A percentile compares a stretch with the other conserved stretches of the same genome.
phyloP scores from a whole-genome alignment of 2,113 vertebrate species.

The Elgaria multicarinata region DNA sequence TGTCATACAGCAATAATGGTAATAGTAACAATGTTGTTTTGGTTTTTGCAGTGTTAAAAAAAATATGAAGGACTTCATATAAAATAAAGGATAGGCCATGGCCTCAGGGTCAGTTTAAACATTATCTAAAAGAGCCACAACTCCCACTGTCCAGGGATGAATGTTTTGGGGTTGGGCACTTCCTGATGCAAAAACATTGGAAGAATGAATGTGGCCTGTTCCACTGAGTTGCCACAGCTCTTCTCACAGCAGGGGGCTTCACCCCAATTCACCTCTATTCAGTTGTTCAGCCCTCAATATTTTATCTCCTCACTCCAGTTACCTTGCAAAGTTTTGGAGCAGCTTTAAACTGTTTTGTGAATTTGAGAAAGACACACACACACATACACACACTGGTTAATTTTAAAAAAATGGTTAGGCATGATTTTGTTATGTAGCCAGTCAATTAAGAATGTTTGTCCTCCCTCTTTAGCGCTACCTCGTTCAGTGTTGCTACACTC shows the following conservation, averaged over 20 bases:
- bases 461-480: conserved; percentile 30
- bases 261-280: not conserved
- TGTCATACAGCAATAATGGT: not conserved
- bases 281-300: conserved; percentile 22
- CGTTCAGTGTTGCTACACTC: conserved; percentile 13
- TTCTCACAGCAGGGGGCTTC: not conserved
- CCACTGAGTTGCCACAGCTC: not conserved
- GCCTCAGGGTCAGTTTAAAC: not conserved
- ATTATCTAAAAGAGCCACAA: not conserved
- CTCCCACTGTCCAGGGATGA: not conserved
- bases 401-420: conserved; percentile 15
- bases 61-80: not conserved
- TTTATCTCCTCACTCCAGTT: conserved; percentile 16
- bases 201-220: too few relatives aligned
- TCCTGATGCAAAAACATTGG: not conserved
- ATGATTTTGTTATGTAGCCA: not conserved
- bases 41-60: not conserved
- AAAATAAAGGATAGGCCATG: not conserved
- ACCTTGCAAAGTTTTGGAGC: conserved; percentile 14
- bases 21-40: not conserved
- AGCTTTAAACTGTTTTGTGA: conserved; percentile 24
- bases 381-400: not conserved
- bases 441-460: conserved; percentile 37
- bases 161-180: not conserved
- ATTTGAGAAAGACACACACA: conserved; percentile 34